Evolutionary conservation across 1,140 invertebrate genomes (phyloP), one percentile per base, ranked within the genome.

Genomic region (Hetaerina americana): DNA sequence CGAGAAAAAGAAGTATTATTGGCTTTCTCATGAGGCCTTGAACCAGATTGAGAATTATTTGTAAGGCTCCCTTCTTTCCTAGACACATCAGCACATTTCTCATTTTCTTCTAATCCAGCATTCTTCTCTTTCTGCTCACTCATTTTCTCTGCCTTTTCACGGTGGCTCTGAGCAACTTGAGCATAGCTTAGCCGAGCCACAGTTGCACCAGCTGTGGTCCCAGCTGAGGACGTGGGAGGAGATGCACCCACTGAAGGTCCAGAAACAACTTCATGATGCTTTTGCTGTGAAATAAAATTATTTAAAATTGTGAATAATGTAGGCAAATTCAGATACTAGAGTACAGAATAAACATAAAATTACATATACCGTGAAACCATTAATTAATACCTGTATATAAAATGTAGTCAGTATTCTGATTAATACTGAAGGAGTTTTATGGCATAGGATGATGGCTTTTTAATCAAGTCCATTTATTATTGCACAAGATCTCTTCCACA

Each of bases 151-250:
- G 22, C 40, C 74, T 72, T 79, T 76, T 88, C 86, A 75, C 87
- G 87, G 79, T 87, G 86, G 78, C 90, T 88, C 77, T 91, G 90
- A 74, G 91, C 90, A 79, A 92, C 91, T 85, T 92, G 90, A 76
- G 91, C 91, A 84, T 92, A 93, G 80, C 90, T 92, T 78, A 92
- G 85, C 80, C 88, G 84, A 74, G 85, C 85, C 26, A 66, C 26
- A 22, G 27, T n/a, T 15, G 5, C 25, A 15, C 25, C 31, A 57
- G 18, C 18, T 66, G 22, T 25, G 25, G 31, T 26, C 24, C 6
- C 15, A 5, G n/a, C 1, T 28, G n/a, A 72, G 49, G 18, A 25
- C 22, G 12, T 29, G 68, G 69, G 49, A 74, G 72, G 73, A 66
- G 75, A 73, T 71, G 40, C 15, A 57, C 40, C 40, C 40, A 57